These are phyloP conservation scores for Drosophila merina DNA, from an alignment of 2,888 invertebrate genomes.

Conservation along the genomic window DNA sequence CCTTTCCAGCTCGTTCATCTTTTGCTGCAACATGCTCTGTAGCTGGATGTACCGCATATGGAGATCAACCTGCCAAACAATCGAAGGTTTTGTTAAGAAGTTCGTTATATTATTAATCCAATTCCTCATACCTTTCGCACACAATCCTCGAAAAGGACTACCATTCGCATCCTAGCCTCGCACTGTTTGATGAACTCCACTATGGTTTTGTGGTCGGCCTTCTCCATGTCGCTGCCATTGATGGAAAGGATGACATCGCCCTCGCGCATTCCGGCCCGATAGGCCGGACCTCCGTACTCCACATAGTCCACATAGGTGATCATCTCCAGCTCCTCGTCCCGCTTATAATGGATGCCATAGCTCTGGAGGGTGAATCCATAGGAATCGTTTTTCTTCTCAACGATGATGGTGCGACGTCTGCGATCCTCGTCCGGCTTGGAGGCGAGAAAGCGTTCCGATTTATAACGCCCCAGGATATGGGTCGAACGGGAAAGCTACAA, in stretches of 20 bases:
- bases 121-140: slow-evolving; percentile 90
- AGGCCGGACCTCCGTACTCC: slow-evolving; percentile 95
- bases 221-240: slow-evolving; percentile 97
- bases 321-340: slow-evolving; percentile 96
- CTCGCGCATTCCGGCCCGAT: slow-evolving; percentile 96
- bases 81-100: neutral
- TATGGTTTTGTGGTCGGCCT: slow-evolving; percentile 95
- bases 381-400: slow-evolving; percentile 94
- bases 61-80: slow-evolving; percentile 87
- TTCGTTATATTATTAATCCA: fast-evolving
- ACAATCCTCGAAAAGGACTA: slow-evolving; percentile 98
- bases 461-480: slow-evolving; percentile 89
- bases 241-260: slow-evolving; percentile 98
- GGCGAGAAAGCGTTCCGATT: slow-evolving; percentile 88
- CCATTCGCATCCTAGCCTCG: slow-evolving; percentile 96
- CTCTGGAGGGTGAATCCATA: slow-evolving; percentile 99
- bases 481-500: slow-evolving; percentile 83
- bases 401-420: slow-evolving; percentile 94
- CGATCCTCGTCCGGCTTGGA: slow-evolving; percentile 93
- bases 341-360: slow-evolving; percentile 97
- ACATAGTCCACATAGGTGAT: slow-evolving; percentile 99
- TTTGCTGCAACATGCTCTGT: slow-evolving; percentile 92
- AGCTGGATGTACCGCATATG: slow-evolving; percentile 96
- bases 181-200: slow-evolving; percentile 96
- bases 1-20: slow-evolving; percentile 93